Percentiles rank a stretch among this genome's conserved stretches.
phyloP scores from a whole-genome alignment of 2,797 vertebrate genomes.

The Chelonia mydas region DNA sequence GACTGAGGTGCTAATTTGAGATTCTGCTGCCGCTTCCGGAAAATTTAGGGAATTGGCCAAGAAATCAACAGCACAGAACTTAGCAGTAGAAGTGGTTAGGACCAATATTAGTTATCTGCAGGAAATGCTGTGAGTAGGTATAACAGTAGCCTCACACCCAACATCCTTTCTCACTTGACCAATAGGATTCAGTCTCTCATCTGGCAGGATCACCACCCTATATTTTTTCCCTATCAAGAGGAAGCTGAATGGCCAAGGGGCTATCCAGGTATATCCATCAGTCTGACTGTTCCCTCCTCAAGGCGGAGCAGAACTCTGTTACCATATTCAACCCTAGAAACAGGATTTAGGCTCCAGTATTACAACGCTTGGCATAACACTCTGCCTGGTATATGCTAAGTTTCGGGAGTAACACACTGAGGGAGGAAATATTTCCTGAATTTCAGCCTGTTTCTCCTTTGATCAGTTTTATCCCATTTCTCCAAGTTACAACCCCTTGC shows the following conservation, averaged over 20 bases:
- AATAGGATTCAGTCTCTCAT: conserved; percentile 39
- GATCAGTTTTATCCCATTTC: no score
- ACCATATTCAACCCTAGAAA: no score
- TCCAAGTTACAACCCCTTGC: background rate
- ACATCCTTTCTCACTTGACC: background rate
- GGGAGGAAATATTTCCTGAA: background rate
- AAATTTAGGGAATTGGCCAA: background rate
- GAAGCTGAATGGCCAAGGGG: background rate
- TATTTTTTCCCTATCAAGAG: conserved; percentile 41
- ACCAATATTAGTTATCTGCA: conserved; percentile 17
- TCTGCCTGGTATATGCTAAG: no score
- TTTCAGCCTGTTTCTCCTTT: background rate
- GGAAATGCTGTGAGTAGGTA: background rate
- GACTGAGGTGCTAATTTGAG: background rate
- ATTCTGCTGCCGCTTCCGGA: conserved; percentile 10
- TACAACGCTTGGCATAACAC: no score
- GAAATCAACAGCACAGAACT: background rate
- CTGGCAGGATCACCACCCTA: conserved; percentile 35
- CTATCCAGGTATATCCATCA: background rate
- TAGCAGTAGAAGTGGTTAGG: background rate
- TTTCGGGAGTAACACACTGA: no score
- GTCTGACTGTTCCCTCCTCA: conserved; percentile 43
- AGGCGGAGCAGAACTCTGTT: background rate
- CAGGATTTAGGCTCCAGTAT: no score
- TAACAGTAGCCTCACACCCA: fast-evolving